These are phyloP conservation scores for Paedocypris micromegethes DNA, from an alignment of 2,797 vertebrate genomes.

Conservation along the genomic window DNA sequence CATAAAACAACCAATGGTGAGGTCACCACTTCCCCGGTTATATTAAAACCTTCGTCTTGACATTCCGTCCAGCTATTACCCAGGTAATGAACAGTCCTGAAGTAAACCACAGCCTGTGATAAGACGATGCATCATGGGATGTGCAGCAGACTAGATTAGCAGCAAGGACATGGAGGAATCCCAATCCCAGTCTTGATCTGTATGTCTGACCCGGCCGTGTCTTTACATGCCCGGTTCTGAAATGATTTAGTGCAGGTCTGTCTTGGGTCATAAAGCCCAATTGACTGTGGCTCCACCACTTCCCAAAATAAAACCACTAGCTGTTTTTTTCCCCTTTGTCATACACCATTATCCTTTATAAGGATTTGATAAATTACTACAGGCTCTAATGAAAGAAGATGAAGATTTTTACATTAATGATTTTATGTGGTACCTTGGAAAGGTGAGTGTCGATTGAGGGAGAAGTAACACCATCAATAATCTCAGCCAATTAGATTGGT, in stretches of 20 bases:
- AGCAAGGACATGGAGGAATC: slow-evolving; percentile 8
- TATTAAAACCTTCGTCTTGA: neutral
- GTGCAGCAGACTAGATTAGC: slow-evolving; percentile 14
- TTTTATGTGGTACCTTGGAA: slow-evolving; percentile 5
- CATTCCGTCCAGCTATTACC: slow-evolving; percentile 1
- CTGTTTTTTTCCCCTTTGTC: neutral
- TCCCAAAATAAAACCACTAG: slow-evolving; percentile 4
- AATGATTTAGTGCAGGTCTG: slow-evolving; percentile 20
- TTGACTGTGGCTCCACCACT: slow-evolving; percentile 22
- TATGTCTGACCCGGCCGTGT: neutral
- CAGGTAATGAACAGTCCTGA: slow-evolving; percentile 30
- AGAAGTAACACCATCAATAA: slow-evolving; percentile 44
- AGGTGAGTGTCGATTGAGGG: slow-evolving; percentile 13
- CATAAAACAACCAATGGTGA: slow-evolving; percentile 12
- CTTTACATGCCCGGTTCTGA: slow-evolving; percentile 5
- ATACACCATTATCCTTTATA: slow-evolving; percentile 15
- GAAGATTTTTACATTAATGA: slow-evolving; percentile 21
- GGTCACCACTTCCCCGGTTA: slow-evolving; percentile 1
- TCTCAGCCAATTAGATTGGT: slow-evolving; percentile 38
- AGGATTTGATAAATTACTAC: slow-evolving; percentile 17
- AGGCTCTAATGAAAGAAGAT: slow-evolving; percentile 23
- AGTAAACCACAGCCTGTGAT: slow-evolving; percentile 5
- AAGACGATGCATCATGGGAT: slow-evolving; percentile 1
- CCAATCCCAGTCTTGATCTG: slow-evolving; percentile 1
- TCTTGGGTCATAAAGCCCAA: slow-evolving; percentile 11